These are phyloP conservation scores for Cryptocephalus primarius DNA, from an alignment of 2,888 invertebrate genomes.

Conservation along the genomic window DNA sequence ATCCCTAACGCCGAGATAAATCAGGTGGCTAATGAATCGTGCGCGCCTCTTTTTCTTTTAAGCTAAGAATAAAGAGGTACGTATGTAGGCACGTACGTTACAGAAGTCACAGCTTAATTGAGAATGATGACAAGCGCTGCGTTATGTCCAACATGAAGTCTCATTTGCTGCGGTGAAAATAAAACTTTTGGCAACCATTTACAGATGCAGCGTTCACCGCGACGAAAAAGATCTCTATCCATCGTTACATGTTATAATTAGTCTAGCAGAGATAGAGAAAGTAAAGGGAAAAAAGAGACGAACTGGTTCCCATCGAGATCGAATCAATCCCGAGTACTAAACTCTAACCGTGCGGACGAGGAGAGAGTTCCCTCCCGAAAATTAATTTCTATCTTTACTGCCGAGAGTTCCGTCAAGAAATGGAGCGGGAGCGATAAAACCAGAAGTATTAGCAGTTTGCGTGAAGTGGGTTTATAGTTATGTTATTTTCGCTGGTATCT, in stretches of 20 bases:
- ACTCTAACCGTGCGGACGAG: too few species aligned
- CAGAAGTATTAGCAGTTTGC: slow-evolving; percentile 10
- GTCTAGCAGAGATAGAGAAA: too few species aligned
- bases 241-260: too few species aligned
- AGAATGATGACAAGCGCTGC: slow-evolving; percentile 8
- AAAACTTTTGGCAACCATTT: slow-evolving; percentile 9
- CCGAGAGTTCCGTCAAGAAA: slow-evolving; percentile 1
- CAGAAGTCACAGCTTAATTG: slow-evolving; percentile 7
- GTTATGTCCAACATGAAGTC: slow-evolving; percentile 7
- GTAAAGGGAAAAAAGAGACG: too few species aligned
- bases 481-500: slow-evolving; percentile 12
- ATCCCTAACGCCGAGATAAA: slow-evolving; percentile 3
- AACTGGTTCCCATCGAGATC: too few species aligned
- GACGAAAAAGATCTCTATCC: slow-evolving; percentile 1
- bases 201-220: slow-evolving; percentile 1
- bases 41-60: slow-evolving; percentile 8
- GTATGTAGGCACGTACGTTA: slow-evolving; percentile 5
- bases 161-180: slow-evolving; percentile 3
- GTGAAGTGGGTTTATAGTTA: slow-evolving; percentile 14
- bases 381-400: slow-evolving; percentile 8
- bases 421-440: slow-evolving; percentile 11
- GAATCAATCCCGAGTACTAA: too few species aligned
- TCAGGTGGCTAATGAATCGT: slow-evolving; percentile 12
- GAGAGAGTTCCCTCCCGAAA: neutral
- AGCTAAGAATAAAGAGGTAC: slow-evolving; percentile 16